phyloP scores from a whole-genome alignment of 2,888 invertebrate species.

The Eulithis testata region DNA sequence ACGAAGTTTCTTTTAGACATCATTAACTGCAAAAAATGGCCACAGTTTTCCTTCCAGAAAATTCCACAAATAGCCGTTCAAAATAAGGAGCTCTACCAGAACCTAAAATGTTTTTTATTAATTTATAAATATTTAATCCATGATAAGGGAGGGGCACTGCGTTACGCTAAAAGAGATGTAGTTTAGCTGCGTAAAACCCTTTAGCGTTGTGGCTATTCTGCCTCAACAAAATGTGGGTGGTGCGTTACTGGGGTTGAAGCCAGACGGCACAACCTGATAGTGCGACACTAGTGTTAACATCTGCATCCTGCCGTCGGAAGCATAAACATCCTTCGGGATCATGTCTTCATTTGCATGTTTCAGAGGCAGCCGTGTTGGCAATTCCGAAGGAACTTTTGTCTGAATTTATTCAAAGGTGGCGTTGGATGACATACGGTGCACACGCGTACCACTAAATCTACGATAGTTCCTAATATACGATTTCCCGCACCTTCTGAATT shows the following conservation, averaged over 20 bases:
- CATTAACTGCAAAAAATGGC: too few relatives aligned
- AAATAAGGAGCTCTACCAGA: too few relatives aligned
- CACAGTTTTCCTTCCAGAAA: too few relatives aligned
- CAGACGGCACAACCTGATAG: slow-evolving; percentile 68
- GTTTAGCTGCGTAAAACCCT: too few relatives aligned
- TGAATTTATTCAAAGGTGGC: slow-evolving; percentile 65
- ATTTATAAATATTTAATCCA: too few relatives aligned
- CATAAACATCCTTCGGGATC: slow-evolving; percentile 72
- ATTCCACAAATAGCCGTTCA: too few relatives aligned
- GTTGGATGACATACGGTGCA: slow-evolving; percentile 7
- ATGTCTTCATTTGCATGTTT: slow-evolving; percentile 80
- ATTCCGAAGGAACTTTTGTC: slow-evolving; percentile 63
- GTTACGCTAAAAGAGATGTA: too few relatives aligned
- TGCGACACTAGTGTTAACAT: slow-evolving; percentile 71
- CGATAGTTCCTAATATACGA: too few relatives aligned
- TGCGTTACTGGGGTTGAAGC: not conserved
- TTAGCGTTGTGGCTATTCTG: not conserved
- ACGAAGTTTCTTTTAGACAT: too few relatives aligned
- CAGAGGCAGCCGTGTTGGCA: slow-evolving; percentile 59
- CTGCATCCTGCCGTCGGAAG: slow-evolving; percentile 57
- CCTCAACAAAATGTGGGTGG: not conserved
- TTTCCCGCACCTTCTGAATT: not conserved
- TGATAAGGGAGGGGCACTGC: too few relatives aligned
- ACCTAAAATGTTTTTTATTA: too few relatives aligned
- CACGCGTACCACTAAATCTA: not conserved